Percentiles rank a stretch among this genome's conserved stretches.
Conservation (phyloP, 2,113 vertebrate species). For the Sinocyclocheilus grahami region DNA sequence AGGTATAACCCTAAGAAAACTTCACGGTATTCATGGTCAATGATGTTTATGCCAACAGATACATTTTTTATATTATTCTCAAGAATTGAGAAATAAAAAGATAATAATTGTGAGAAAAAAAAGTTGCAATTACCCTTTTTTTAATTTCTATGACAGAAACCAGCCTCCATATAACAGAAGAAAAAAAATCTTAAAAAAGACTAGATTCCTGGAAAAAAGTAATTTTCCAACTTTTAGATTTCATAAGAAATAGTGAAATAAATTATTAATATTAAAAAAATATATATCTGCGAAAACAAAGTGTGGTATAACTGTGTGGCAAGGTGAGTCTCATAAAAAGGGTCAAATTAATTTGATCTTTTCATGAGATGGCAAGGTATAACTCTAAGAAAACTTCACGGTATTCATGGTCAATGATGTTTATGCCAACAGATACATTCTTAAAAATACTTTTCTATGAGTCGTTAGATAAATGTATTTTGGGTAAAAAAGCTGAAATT, state of each 20-base stretch:
- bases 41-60: background rate
- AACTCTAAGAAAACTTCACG: background rate
- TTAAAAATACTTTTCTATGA: too few relatives aligned
- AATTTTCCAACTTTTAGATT: too few relatives aligned
- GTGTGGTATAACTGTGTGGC: background rate
- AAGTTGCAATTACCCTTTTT: too few relatives aligned
- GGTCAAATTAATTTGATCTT: background rate
- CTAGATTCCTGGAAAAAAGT: too few relatives aligned
- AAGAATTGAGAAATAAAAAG: too few relatives aligned
- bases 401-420: background rate
- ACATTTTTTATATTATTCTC: too few relatives aligned
- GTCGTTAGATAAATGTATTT: too few relatives aligned
- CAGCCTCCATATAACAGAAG: too few relatives aligned
- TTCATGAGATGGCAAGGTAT: background rate
- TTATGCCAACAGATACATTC: background rate
- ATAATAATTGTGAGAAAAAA: too few relatives aligned
- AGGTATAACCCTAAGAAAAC: background rate
- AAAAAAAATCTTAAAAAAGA: too few relatives aligned
- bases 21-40: background rate
- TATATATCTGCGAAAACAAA: background rate
- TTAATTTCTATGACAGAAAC: too few relatives aligned
- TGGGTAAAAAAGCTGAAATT: background rate
- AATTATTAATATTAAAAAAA: background rate
- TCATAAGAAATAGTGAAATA: background rate
- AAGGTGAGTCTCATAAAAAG: background rate